Base-by-base conservation (phyloP, 2,888 invertebrate genomes). In the Mythimna loreyi region DNA sequence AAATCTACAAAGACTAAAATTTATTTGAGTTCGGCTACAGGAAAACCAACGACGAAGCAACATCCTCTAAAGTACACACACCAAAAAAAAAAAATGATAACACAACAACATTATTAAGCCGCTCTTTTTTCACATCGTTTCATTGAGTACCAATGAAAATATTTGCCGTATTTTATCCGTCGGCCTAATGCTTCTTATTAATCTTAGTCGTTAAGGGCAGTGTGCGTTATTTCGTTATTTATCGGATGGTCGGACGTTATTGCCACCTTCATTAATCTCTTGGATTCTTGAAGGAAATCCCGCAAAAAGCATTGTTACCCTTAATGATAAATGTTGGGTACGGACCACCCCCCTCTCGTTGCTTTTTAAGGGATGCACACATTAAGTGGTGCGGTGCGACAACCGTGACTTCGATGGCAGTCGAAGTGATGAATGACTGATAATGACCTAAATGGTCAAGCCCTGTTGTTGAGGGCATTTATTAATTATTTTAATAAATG, bases 251-350 rank as follows among this genome's bases (percentile, higher is more conserved):
- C 89, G 88, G 87, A 81, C 91, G 90, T 92, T 94, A 94, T 94
- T 93, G 91, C 94, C 92, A 92, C 92, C 90, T 92, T 91, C 93
- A 94, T 94, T 94, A 93, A 94, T 94, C 94, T 94, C 91, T 86
- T 86, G 91, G 93, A 93, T 93, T 93, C 93, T 92, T 93, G 89
- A 92, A 92, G 93, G 91, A 92, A 93, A 94, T 93, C 93, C 91
- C 89, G 89, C 92, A 93, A 93, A 94, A 94, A 94, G 92, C 92
- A 92, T 94, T 94, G 93, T 92, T 93, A 90, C 91, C 89, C 90
- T 89, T 91, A 93, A 93, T 94, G 94, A 94, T 93, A 93, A 94
- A 94, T 93, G 92, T 90, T 76, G 86, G 90, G 86, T 85, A 85
- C 83, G 67, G 66, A 72, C 59, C 68, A 70, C 71, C 77, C 58